These are phyloP conservation scores for Vandiemenella viatica DNA, from an alignment of 2,888 invertebrate species.

Conservation along the genomic window DNA sequence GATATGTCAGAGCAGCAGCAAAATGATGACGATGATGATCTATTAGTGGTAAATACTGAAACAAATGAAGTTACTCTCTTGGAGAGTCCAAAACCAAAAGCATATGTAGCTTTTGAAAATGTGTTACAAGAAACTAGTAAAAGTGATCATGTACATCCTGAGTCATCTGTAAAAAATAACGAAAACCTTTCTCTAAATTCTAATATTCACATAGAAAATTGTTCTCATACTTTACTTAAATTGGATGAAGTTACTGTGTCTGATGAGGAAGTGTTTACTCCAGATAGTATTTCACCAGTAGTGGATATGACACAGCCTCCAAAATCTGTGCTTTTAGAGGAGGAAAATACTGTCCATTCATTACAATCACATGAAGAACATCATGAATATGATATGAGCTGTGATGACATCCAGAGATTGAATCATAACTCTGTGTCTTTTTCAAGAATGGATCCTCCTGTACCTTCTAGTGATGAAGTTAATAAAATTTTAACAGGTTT, in stretches of 20 bases:
- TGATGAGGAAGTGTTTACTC: constrained; percentile 10
- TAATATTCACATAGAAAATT: not conserved
- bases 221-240: not conserved
- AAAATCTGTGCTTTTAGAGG: too few species aligned
- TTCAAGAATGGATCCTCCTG: too few species aligned
- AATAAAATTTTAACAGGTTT: constrained; percentile 6
- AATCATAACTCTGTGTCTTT: too few species aligned
- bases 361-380: not conserved
- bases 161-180: not conserved
- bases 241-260: not conserved
- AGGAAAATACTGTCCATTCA: too few species aligned
- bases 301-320: too few species aligned
- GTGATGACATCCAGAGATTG: too few species aligned
- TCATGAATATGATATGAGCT: too few species aligned
- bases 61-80: constrained; percentile 33
- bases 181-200: not conserved
- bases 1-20: constrained; percentile 1
- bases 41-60: constrained; percentile 32
- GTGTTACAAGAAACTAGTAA: too few species aligned
- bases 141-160: not conserved
- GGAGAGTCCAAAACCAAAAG: constrained; percentile 23
- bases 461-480: constrained; percentile 3
- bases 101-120: constrained; percentile 21
- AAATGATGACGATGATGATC: constrained; percentile 25
- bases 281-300: constrained; percentile 17